Evolutionary conservation across 1,140 invertebrate species (phyloP), one percentile per base, ranked within the genome.

Genomic region (Bombus sibiricus): DNA sequence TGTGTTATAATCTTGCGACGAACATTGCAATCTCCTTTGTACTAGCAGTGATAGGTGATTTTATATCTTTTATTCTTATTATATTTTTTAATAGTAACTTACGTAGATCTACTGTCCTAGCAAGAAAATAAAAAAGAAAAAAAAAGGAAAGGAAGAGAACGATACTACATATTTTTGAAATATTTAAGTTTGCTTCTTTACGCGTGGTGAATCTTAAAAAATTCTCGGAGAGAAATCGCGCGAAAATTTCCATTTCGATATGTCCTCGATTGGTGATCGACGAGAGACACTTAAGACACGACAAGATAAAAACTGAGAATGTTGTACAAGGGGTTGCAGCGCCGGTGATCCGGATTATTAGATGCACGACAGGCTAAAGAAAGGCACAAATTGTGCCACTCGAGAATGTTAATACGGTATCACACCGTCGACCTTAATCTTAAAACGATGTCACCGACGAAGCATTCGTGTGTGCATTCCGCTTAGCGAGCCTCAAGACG

Each of bases 341-440:
- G 71, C 28, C 15, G 53, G 22, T n/a, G 62, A 80, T 53, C 64
- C 13, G 78, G 64, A 69, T 69, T 71, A 80, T 80, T 53, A 69
- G 78, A 80, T 80, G 78, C 78, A 22, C 22, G 43, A 53, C 25
- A 25, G 12, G 64, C 41, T 37, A 69, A 53, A 69, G 78, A 69
- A 80, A 53, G 64, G 78, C 32, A 80, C 12, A 80, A 80, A 69
- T 53, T 53, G 39, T 69, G 41, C 43, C 82, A 62, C 43, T 57
- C 43, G 18, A 78, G 73, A 85, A 86, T 85, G 86, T 74, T 85
- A 79, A 87, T 68, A 75, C 76, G 47, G 37, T 81, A n/a, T 37
- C 71, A 32, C 53, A 64, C 53, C 53, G n/a, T 47, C 80, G 83
- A 81, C 75, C 79, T 88, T 83, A 88, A 89, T 86, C 79, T 82